A percentile compares a stretch with the other conserved stretches of the same genome.
phyloP scores from a whole-genome alignment of 2,888 invertebrate species.

The Agrotis ipsilon region DNA sequence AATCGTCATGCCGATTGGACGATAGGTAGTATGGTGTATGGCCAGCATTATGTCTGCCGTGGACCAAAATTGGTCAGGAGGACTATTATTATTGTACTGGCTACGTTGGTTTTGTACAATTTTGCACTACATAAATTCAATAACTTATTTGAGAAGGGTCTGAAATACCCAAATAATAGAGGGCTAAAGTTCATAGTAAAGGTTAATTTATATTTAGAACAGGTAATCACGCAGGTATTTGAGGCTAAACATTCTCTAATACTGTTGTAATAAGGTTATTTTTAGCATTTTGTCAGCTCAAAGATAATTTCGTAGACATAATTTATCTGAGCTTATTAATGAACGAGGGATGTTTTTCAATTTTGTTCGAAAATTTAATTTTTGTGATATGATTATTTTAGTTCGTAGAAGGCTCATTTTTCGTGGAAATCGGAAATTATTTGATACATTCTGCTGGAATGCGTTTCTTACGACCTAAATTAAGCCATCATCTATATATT shows the following conservation, averaged over 20 bases:
- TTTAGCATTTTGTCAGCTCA: neutral
- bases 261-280: neutral
- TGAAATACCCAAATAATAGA: neutral
- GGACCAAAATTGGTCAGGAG: too few relatives aligned
- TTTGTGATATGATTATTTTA: neutral
- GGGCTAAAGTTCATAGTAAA: slow-evolving; percentile 10
- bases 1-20: too few relatives aligned
- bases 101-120: neutral
- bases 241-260: neutral
- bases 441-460: neutral
- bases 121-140: neutral
- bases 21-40: too few relatives aligned
- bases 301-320: neutral
- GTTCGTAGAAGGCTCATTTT: neutral
- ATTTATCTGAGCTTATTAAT: neutral
- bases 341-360: neutral
- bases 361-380: neutral
- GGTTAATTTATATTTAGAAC: slow-evolving; percentile 7
- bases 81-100: too few relatives aligned
- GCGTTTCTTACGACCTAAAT: neutral
- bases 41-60: too few relatives aligned
- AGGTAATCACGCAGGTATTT: slow-evolving; percentile 8
- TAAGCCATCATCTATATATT: neutral
- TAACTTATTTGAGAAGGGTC: neutral
- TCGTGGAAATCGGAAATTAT: neutral